Percentiles rank a stretch among this genome's conserved stretches.
Conservation (phyloP, 2,888 invertebrate genomes). For the Caenorhabditis sp. region DNA sequence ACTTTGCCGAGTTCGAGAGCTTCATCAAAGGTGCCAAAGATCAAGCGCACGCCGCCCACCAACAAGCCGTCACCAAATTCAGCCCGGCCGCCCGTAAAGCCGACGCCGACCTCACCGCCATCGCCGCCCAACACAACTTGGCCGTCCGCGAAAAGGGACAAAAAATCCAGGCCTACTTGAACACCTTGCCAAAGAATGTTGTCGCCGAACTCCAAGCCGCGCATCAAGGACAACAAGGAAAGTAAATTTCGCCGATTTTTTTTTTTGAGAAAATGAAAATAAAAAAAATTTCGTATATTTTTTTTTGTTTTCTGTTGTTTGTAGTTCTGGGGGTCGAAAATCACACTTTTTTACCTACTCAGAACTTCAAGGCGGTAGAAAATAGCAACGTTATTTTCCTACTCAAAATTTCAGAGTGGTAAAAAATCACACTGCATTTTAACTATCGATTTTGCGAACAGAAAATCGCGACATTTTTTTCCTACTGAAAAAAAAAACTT, state of each 20-base stretch:
- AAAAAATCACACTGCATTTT: no score
- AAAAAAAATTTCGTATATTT: no score
- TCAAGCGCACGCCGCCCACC: not conserved
- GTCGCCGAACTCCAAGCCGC: conserved; percentile 52
- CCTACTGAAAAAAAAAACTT: no score
- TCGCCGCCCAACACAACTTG: conserved; percentile 54
- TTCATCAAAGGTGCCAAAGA: conserved; percentile 2
- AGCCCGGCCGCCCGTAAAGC: not conserved
- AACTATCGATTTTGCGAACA: no score
- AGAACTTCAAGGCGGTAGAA: no score
- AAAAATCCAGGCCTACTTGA: conserved; percentile 51
- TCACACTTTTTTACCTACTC: no score
- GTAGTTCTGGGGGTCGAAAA: not conserved
- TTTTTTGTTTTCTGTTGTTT: not conserved
- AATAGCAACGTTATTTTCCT: no score
- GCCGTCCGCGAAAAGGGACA: conserved; percentile 47
- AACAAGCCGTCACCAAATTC: not conserved
- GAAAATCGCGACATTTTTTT: no score
- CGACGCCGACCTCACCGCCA: conserved; percentile 48
- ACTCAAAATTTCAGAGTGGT: no score
- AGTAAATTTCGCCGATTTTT: not conserved
- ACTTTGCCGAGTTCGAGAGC: not conserved
- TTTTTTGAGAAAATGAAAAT: not conserved
- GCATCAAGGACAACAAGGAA: not conserved
- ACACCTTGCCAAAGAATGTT: conserved; percentile 46